A percentile compares a stretch with the other conserved stretches of the same genome.
Evolutionary conservation across 2,113 vertebrate genomes (phyloP).

Genomic region (Ranitomeya imitator): DNA sequence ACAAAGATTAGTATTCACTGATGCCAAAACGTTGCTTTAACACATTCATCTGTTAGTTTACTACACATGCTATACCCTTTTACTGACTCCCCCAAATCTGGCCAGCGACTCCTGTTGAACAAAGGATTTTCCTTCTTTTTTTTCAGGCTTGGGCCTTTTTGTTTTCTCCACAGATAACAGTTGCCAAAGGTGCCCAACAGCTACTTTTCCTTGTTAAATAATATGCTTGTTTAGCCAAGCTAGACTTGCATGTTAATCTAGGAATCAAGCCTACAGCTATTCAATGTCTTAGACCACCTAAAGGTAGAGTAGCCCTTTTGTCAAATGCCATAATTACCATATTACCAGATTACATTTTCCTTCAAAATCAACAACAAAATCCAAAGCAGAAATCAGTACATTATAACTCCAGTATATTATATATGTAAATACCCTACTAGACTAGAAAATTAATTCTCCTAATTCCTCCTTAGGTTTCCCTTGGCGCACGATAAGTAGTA

Average conservation of each 20-base stretch:
- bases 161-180: neutral
- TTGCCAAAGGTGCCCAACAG: neutral
- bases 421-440: neutral
- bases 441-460: neutral
- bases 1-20: neutral
- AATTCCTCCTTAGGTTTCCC: conserved; percentile 3
- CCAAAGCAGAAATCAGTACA: neutral
- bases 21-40: neutral
- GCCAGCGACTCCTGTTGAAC: neutral
- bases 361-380: neutral
- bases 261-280: neutral
- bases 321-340: conserved; percentile 4
- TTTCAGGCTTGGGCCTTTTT: neutral
- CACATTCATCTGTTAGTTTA: neutral
- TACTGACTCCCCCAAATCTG: neutral
- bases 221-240: neutral
- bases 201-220: neutral
- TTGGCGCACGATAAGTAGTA: neutral
- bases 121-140: neutral
- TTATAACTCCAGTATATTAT: neutral
- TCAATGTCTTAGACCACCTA: neutral
- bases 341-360: neutral
- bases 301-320: neutral
- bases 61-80: neutral
- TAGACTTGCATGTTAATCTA: neutral